A percentile compares a stretch with the other conserved stretches of the same genome.
phyloP scores from a whole-genome alignment of 2,113 vertebrate genomes.

The Channa argus region DNA sequence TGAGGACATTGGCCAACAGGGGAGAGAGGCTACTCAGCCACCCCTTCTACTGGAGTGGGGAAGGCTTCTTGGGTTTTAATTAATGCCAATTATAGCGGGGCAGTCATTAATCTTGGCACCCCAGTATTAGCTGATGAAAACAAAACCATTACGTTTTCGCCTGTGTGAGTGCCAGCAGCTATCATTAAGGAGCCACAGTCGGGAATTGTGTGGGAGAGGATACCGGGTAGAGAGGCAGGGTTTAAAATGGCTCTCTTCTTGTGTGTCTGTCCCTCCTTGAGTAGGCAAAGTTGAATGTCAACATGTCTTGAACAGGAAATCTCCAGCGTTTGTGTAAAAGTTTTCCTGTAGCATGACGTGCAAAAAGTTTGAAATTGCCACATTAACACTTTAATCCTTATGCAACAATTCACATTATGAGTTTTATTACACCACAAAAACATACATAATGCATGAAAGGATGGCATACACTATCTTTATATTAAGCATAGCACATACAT shows the following conservation, averaged over 20 bases:
- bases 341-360: background rate
- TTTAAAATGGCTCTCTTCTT: constrained; percentile 48
- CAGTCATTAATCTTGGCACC: constrained; percentile 80
- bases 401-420: background rate
- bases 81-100: constrained; percentile 76
- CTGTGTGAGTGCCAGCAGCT: constrained; percentile 71
- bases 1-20: constrained; percentile 36
- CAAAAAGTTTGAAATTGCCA: constrained; percentile 4
- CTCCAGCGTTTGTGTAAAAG: constrained; percentile 20
- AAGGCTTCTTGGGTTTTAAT: constrained; percentile 78
- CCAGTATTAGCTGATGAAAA: constrained; percentile 78
- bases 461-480: constrained; percentile 39
- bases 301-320: constrained; percentile 9
- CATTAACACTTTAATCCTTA: constrained; percentile 2
- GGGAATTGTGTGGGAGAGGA: constrained; percentile 68
- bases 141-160: constrained; percentile 68
- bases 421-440: constrained; percentile 13
- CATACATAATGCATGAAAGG: constrained; percentile 51
- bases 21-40: constrained; percentile 29
- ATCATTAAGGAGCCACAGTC: constrained; percentile 67
- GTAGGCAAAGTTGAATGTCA: constrained; percentile 6
- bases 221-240: constrained; percentile 32
- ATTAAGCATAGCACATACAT: constrained; percentile 47
- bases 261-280: constrained; percentile 1
- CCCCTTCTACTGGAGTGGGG: constrained; percentile 42